Evolutionary conservation across 2,888 invertebrate species (phyloP).

Genomic region (Strigamia maritima): DNA sequence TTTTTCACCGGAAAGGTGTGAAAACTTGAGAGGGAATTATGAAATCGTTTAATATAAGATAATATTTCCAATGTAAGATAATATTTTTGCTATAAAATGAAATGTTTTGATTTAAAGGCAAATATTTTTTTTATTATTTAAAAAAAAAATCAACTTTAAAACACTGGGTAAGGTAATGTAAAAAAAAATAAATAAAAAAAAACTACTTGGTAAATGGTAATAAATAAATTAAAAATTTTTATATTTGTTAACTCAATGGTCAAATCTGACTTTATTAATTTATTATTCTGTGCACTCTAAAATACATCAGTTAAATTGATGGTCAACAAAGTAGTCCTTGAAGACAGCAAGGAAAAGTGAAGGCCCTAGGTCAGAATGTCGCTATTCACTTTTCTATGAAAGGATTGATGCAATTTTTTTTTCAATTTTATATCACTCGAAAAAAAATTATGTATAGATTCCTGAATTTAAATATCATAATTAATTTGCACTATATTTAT

Average conservation of each 20-base stretch:
- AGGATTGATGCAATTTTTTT: background rate
- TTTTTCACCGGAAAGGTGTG: background rate
- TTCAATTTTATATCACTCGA: background rate
- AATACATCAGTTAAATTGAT: background rate
- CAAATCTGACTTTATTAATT: background rate
- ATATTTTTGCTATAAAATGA: background rate
- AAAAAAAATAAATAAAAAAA: no score
- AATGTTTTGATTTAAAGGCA: background rate
- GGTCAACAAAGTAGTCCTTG: background rate
- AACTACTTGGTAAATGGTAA: no score
- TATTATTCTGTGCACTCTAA: conserved; percentile 8
- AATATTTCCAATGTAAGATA: no score
- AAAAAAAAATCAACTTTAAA: no score
- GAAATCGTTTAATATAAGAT: background rate
- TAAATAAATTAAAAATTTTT: background rate
- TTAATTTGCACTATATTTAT: background rate
- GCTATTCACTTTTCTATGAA: background rate
- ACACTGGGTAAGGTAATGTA: no score
- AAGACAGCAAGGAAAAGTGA: background rate
- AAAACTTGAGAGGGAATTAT: background rate
- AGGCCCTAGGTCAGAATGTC: background rate
- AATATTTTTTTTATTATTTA: no score
- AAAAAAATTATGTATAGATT: no score
- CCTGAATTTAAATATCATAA: no score
- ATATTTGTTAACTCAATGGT: background rate